Percentiles rank a stretch among this genome's conserved stretches.
These are phyloP conservation scores for Corythornis leucogaster DNA, from an alignment of 2,797 vertebrate species.

Conservation along the genomic window DNA sequence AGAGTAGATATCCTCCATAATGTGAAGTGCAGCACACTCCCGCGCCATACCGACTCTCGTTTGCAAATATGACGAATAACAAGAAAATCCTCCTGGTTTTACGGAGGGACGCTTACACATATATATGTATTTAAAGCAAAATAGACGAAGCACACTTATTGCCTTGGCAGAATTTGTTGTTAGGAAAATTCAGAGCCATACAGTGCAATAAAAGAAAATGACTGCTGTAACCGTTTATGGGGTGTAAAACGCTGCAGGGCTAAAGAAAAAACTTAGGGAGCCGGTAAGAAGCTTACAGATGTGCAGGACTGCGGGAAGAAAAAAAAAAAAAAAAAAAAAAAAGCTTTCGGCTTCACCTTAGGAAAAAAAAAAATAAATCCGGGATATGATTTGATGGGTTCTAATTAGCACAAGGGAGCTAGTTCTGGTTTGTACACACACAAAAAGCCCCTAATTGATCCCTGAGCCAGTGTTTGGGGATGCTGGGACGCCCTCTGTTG, in stretches of 20 bases:
- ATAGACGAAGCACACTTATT: conserved; percentile 6
- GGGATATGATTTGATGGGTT: conserved; percentile 29
- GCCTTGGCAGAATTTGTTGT: conserved; percentile 85
- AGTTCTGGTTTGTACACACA: conserved; percentile 15
- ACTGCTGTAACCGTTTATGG: conserved; percentile 95
- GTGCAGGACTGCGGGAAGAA: neutral
- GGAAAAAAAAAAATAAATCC: neutral
- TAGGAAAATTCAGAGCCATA: conserved; percentile 81
- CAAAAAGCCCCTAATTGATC: conserved; percentile 56
- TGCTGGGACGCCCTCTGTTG: conserved; percentile 73
- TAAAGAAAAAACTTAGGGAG: conserved; percentile 76
- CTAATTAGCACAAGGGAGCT: conserved; percentile 38
- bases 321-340: neutral
- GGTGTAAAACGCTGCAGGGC: conserved; percentile 92
- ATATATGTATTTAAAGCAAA: neutral
- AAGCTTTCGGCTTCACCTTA: neutral
- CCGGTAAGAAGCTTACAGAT: conserved; percentile 59
- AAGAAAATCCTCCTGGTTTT: neutral
- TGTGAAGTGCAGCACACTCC: neutral
- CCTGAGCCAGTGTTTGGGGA: conserved; percentile 65
- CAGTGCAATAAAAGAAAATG: conserved; percentile 96
- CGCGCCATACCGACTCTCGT: neutral
- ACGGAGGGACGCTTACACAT: neutral
- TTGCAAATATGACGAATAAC: neutral
- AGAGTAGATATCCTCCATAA: conserved; percentile 9